Percentiles rank a stretch among this genome's conserved stretches.
Evolutionary conservation across 2,888 invertebrate genomes (phyloP).

Genomic region (Stramonita haemastoma): DNA sequence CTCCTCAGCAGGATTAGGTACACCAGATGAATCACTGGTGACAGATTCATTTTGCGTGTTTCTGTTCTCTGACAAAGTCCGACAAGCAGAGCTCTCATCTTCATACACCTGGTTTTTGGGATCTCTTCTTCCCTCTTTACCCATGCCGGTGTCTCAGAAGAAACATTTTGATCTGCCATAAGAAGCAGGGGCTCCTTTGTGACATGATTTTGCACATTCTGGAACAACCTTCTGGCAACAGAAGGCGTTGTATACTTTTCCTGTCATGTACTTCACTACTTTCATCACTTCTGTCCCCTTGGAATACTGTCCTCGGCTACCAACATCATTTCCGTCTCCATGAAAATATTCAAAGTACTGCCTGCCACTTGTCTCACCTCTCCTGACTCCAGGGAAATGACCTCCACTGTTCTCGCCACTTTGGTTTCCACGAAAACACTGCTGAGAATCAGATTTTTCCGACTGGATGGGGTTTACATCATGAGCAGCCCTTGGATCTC

Average conservation of each 20-base stretch:
- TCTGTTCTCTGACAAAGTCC: neutral
- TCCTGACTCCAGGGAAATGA: neutral
- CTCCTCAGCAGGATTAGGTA: neutral
- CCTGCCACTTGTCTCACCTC: neutral
- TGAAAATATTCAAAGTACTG: no score
- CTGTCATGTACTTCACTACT: neutral
- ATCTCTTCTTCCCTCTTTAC: slow-evolving; percentile 17
- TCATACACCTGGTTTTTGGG: neutral
- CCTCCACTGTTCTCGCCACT: neutral
- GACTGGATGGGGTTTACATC: neutral
- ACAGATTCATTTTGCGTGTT: neutral
- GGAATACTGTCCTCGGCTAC: neutral
- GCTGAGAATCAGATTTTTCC: neutral
- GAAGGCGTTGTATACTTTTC: neutral
- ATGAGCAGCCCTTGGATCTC: neutral
- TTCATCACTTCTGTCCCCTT: neutral
- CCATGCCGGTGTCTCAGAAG: neutral
- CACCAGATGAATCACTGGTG: neutral
- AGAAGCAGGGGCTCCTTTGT: neutral
- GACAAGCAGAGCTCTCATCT: neutral
- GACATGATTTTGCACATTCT: slow-evolving; percentile 17
- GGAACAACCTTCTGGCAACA: neutral
- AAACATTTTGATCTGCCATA: neutral
- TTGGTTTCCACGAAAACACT: neutral
- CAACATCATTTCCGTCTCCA: neutral